Percentiles rank a stretch among this genome's conserved stretches.
Evolutionary conservation across 2,113 vertebrate species (phyloP).

Genomic region (Misgurnus anguillicaudatus): DNA sequence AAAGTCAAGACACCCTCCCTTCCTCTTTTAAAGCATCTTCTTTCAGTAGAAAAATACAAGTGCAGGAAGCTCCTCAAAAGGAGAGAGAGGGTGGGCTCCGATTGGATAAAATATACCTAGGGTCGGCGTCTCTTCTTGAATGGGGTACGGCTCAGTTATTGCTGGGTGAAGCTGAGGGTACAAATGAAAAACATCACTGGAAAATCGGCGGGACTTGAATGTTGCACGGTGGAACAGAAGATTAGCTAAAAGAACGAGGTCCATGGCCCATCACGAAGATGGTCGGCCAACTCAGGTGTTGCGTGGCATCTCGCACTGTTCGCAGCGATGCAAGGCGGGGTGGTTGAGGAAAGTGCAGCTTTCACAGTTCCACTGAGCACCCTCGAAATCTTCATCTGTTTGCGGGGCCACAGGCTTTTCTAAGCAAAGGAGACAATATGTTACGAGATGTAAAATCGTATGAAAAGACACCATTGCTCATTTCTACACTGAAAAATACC

Average conservation of each 20-base stretch:
- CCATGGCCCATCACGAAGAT: conserved; percentile 14
- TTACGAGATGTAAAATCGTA: not conserved
- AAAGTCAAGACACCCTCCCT: conserved; percentile 47
- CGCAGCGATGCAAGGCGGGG: conserved; percentile 96
- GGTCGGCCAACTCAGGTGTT: conserved; percentile 83
- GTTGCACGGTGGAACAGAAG: conserved; percentile 41
- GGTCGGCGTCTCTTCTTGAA: conserved; percentile 67
- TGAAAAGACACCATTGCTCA: not conserved
- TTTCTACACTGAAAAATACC: not conserved
- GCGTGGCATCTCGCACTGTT: conserved; percentile 98
- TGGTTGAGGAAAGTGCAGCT: conserved; percentile 99
- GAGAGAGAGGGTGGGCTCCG: conserved; percentile 38
- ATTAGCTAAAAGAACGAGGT: not conserved
- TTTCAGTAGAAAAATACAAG: conserved; percentile 64
- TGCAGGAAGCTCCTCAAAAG: conserved; percentile 51
- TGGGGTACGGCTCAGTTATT: conserved; percentile 65
- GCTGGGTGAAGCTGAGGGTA: conserved; percentile 52
- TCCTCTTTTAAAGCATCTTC: conserved; percentile 53
- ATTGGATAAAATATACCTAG: conserved; percentile 25
- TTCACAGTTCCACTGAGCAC: conserved; percentile 96
- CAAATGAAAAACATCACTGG: conserved; percentile 6
- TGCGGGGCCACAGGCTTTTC: conserved; percentile 74
- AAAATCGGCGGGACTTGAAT: conserved; percentile 40
- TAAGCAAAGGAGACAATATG: not conserved
- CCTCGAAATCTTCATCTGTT: conserved; percentile 97